Evolutionary conservation across 2,888 invertebrate species (phyloP), one percentile per base, ranked within the genome.

Genomic region (Amorpha juglandis): DNA sequence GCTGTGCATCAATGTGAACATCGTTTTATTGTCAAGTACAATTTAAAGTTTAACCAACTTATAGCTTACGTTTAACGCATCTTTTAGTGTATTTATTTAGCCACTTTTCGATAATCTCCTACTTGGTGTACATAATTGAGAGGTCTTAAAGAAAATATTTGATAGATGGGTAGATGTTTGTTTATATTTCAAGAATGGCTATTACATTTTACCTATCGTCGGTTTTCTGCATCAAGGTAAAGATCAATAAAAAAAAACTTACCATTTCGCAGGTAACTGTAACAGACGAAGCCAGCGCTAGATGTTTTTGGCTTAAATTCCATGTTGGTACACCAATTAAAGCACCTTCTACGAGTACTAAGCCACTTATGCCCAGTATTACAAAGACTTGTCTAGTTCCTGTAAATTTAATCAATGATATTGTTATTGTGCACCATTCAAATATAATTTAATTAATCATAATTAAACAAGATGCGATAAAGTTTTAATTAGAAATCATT

Each of bases 231-330:
- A 27, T 27, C 27, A 27, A 27, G 27, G 2, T 27, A 27, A 27
- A 27, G 27, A 27, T 27, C 27, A 4, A 38, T 7, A 38, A 9
- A 42, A 14, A 6, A 14, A 21, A 2, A 70, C 78, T 80, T 75
- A 92, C 92, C 92, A 93, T 91, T 85, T 93, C 92, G 71, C 84
- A 87, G 0, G 90, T 88, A 19, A 92, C 91, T 6, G 85, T 68
- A 1, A 77, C 81, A 1, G 89, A 87, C 0, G 92, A 92, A 0
- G 83, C 92, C n/a, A 92, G 19, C 0, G 87, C 91, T 9, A 92
- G 76, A 67, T 92, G 87, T 45, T 85, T 80, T 27, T 78, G 78
- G 33, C 80, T 77, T 51, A 92, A 78, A 68, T 89, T 87, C 78
- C 83, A 84, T 4, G 84, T 74, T 0, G 92, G 91, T 6, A 90